phyloP scores from a whole-genome alignment of 2,113 vertebrate species.

The Entosphenus tridentatus region DNA sequence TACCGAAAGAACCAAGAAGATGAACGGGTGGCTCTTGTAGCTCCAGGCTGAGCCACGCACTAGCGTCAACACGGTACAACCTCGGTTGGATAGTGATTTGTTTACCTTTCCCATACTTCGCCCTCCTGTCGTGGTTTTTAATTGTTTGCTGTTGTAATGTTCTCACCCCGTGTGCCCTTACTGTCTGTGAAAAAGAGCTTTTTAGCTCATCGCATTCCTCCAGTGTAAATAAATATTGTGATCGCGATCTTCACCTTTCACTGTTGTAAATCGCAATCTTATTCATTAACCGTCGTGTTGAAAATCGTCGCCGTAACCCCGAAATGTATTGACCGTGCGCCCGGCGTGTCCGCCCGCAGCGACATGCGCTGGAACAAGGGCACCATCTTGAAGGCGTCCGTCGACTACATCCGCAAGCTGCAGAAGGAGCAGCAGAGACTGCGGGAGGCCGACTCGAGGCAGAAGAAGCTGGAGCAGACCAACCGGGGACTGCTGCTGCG shows the following conservation, averaged over 20 bases:
- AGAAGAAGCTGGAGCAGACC: background rate
- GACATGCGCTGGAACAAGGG: constrained; percentile 6
- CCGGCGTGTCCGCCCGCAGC: background rate
- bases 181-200: no score
- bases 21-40: no score
- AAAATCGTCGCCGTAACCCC: background rate
- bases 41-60: no score
- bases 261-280: background rate
- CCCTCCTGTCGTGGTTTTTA: no score
- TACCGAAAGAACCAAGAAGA: no score
- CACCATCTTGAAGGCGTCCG: constrained; percentile 3
- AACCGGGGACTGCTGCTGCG: constrained; percentile 1
- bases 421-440: background rate
- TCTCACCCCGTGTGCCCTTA: no score
- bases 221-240: background rate
- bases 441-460: background rate
- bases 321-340: no score
- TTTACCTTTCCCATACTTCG: no score
- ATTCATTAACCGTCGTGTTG: background rate
- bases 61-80: no score
- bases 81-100: no score
- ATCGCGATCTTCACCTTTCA: background rate
- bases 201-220: no score
- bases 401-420: constrained; percentile 3
- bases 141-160: no score